Percentiles rank a stretch among this genome's conserved stretches.
Conservation (phyloP, 2,113 vertebrate species). For the Terrapene triunguis region DNA sequence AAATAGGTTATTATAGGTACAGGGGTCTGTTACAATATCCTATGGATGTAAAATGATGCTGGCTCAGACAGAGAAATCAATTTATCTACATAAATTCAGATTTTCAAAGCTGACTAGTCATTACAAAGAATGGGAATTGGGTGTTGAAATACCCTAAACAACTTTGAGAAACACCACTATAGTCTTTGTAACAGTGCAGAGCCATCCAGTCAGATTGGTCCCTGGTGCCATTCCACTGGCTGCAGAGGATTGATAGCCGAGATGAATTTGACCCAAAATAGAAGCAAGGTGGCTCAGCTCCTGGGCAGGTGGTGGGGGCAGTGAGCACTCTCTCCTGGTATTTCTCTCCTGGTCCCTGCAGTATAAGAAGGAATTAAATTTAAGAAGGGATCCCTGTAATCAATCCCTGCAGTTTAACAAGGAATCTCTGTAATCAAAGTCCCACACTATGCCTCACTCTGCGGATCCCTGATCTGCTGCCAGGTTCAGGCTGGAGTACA, state of each 20-base stretch:
- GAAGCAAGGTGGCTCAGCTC: background rate
- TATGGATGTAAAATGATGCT: accelerated
- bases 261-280: background rate
- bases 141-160: background rate
- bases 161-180: background rate
- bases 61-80: accelerated
- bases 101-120: background rate
- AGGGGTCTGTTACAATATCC: accelerated
- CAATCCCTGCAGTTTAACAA: background rate
- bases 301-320: background rate
- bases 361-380: background rate
- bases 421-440: background rate
- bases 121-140: background rate
- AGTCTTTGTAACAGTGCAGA: background rate
- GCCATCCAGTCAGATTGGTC: background rate
- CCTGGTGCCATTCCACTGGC: background rate
- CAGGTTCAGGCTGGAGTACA: background rate
- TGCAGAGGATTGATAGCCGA: background rate
- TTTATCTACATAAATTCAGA: accelerated
- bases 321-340: background rate
- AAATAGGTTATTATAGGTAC: background rate
- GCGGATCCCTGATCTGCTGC: background rate
- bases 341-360: background rate
- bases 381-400: background rate
- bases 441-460: accelerated